Percentiles rank a stretch among this genome's conserved stretches.
These are phyloP conservation scores for Notoglanidium macrostoma DNA, from an alignment of 2,797 vertebrate genomes.

Conservation along the genomic window DNA sequence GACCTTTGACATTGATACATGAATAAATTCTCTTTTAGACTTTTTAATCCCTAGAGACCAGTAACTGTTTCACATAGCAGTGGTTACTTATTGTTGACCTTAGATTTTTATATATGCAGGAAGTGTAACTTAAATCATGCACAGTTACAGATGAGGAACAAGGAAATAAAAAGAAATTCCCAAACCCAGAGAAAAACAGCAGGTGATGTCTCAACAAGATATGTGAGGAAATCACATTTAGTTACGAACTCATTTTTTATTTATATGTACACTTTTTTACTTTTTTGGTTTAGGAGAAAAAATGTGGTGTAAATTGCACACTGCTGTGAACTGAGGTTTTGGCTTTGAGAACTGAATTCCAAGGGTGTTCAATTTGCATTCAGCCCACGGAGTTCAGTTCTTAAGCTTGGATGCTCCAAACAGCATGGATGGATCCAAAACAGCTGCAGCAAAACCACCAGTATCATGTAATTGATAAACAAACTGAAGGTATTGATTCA, in stretches of 20 bases:
- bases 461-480: background rate
- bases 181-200: background rate
- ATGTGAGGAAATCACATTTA: background rate
- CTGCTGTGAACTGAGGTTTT: slow-evolving; percentile 47
- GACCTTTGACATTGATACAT: background rate
- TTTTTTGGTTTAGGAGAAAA: background rate
- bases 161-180: slow-evolving; percentile 41
- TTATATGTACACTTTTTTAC: background rate
- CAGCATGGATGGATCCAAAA: slow-evolving; percentile 23
- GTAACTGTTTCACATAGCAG: background rate
- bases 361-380: slow-evolving; percentile 58
- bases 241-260: background rate
- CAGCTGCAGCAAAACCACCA: background rate
- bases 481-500: background rate
- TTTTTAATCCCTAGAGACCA: background rate
- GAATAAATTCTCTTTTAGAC: background rate
- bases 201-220: background rate
- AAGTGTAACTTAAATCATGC: slow-evolving; percentile 27
- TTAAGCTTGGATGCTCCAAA: slow-evolving; percentile 61
- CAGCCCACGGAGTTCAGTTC: slow-evolving; percentile 65
- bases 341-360: slow-evolving; percentile 70
- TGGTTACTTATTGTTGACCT: background rate
- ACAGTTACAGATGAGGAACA: slow-evolving; percentile 39
- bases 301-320: background rate
- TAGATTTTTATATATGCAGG: background rate